These are phyloP conservation scores for Drosophila subobscura DNA, from an alignment of 1,140 invertebrate species.

Conservation along the genomic window DNA sequence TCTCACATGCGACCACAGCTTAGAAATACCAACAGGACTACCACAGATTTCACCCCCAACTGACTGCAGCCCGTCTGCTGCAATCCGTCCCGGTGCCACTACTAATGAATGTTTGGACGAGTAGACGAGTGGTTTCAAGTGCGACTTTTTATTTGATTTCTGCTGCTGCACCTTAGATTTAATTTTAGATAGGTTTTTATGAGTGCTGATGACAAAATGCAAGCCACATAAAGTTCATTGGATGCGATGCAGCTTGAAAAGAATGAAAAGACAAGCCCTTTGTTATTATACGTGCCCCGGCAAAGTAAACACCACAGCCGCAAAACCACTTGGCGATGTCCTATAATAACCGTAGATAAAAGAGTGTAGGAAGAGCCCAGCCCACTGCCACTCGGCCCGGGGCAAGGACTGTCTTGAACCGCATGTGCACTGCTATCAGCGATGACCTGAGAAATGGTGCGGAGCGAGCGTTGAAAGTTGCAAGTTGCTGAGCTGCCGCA, in stretches of 20 bases:
- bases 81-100: constrained; percentile 5
- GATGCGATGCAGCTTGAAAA: constrained; percentile 40
- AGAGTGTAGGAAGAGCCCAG: neutral
- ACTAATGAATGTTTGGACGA: constrained; percentile 29
- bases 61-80: neutral
- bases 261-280: constrained; percentile 37
- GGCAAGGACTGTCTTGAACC: constrained; percentile 20
- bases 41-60: too few species aligned
- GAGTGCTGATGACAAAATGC: constrained; percentile 72
- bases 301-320: constrained; percentile 50
- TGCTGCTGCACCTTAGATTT: constrained; percentile 62
- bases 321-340: constrained; percentile 39
- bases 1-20: too few species aligned
- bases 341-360: constrained; percentile 66
- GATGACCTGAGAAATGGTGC: constrained; percentile 50
- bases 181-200: constrained; percentile 70
- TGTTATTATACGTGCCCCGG: constrained; percentile 54
- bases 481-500: neutral
- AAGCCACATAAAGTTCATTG: constrained; percentile 61
- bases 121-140: constrained; percentile 47
- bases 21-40: too few species aligned
- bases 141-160: constrained; percentile 49
- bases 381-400: neutral
- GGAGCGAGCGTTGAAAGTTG: neutral
- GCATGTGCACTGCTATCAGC: constrained; percentile 46